Percentiles rank a stretch among this genome's conserved stretches.
Conservation (phyloP, 2,888 invertebrate genomes). For the Leucoptera coffeella region DNA sequence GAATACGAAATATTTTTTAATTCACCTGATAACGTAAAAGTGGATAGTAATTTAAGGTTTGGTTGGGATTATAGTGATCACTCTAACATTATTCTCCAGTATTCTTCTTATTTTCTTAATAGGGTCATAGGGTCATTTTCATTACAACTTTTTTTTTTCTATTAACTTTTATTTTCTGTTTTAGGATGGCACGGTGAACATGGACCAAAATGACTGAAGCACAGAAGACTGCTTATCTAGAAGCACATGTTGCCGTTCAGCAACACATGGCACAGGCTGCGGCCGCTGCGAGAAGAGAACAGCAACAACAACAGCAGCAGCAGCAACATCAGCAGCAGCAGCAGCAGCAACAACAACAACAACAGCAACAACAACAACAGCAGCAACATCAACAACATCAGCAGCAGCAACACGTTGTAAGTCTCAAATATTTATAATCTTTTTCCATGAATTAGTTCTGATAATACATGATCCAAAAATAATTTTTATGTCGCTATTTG, state of each 20-base stretch:
- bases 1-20: no score
- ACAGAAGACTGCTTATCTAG: slow-evolving; percentile 67
- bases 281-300: slow-evolving; percentile 43
- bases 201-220: slow-evolving; percentile 73
- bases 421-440: no score
- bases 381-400: slow-evolving; percentile 38
- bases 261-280: slow-evolving; percentile 73
- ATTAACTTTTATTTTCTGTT: slow-evolving; percentile 2
- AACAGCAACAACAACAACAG: slow-evolving; percentile 12
- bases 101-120: no score
- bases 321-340: slow-evolving; percentile 17
- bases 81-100: no score
- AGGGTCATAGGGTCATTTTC: background rate
- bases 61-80: no score
- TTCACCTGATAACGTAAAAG: no score
- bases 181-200: slow-evolving; percentile 62
- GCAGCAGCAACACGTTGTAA: slow-evolving; percentile 14
- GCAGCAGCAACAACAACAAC: slow-evolving; percentile 9
- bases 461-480: no score
- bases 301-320: slow-evolving; percentile 36
- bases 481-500: no score
- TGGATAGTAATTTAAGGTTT: no score
- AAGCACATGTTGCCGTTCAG: slow-evolving; percentile 70
- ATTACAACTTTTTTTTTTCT: background rate
- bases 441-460: no score